Evolutionary conservation across 2,113 vertebrate species (phyloP).

Genomic region (Amazona guildingii): DNA sequence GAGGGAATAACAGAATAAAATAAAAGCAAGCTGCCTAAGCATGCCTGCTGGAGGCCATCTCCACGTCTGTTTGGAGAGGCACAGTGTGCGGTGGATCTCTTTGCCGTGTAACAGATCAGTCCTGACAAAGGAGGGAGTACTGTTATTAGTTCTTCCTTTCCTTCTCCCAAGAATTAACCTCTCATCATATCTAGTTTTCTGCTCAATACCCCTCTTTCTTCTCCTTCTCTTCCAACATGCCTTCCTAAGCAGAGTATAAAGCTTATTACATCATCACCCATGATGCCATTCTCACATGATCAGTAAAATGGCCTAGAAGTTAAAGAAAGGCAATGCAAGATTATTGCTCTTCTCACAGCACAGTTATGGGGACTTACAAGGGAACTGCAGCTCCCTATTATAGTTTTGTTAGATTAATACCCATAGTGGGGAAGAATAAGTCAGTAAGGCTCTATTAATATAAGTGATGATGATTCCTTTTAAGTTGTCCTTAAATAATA

Average conservation of each 20-base stretch:
- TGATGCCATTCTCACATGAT: background rate
- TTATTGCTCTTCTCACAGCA: background rate
- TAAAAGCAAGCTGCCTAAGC: background rate
- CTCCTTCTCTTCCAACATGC: background rate
- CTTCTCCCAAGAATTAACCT: background rate
- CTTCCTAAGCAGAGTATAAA: background rate
- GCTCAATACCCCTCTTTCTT: background rate
- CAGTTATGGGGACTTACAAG: background rate
- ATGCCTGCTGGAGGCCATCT: background rate
- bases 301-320: background rate
- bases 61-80: background rate
- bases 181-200: background rate
- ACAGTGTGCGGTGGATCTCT: background rate
- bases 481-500: background rate
- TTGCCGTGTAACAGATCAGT: background rate
- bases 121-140: background rate
- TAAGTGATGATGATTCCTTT: background rate
- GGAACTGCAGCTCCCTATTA: background rate
- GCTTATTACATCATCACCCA: background rate
- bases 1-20: background rate
- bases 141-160: background rate
- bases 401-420: background rate
- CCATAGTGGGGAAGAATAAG: background rate
- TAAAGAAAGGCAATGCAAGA: background rate
- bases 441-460: background rate